Conservation (phyloP, 2,888 invertebrate genomes). For the Mystacides longicornis region DNA sequence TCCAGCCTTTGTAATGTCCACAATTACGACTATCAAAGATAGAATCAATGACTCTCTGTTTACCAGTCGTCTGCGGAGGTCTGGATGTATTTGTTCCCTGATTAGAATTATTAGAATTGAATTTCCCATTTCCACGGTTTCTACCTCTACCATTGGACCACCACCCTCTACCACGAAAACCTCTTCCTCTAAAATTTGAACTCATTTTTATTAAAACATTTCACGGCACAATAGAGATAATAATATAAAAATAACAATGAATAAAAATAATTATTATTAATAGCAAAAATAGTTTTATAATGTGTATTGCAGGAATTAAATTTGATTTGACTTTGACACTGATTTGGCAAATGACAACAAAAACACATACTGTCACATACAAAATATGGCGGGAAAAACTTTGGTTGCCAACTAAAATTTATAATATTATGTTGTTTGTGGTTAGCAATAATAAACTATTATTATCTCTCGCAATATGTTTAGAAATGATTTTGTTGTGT, state of each 20-base stretch:
- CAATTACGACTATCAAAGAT: slow-evolving; percentile 15
- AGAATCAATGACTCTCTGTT: slow-evolving; percentile 14
- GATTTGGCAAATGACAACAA: too few relatives aligned
- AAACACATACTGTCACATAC: not conserved
- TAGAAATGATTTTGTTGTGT: too few relatives aligned
- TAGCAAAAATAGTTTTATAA: too few relatives aligned
- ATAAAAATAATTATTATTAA: not conserved
- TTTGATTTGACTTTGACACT: too few relatives aligned
- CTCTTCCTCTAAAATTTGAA: slow-evolving; percentile 10
- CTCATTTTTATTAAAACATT: slow-evolving; percentile 4
- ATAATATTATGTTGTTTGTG: too few relatives aligned
- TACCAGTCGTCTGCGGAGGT: slow-evolving; percentile 9
- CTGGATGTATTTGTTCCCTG: slow-evolving; percentile 9
- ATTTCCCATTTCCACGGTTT: slow-evolving; percentile 2
- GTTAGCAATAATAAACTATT: too few relatives aligned
- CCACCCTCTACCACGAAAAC: slow-evolving; percentile 20
- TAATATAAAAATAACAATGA: not conserved
- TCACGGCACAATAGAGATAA: not conserved
- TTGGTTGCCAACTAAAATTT: not conserved
- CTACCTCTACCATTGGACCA: slow-evolving; percentile 12
- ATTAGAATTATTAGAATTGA: slow-evolving; percentile 6
- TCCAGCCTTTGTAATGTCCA: slow-evolving; percentile 61
- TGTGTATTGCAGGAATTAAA: too few relatives aligned
- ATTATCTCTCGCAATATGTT: too few relatives aligned
- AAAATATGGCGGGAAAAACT: not conserved